phyloP scores from a whole-genome alignment of 2,797 vertebrate species.

The Mycteria americana region DNA sequence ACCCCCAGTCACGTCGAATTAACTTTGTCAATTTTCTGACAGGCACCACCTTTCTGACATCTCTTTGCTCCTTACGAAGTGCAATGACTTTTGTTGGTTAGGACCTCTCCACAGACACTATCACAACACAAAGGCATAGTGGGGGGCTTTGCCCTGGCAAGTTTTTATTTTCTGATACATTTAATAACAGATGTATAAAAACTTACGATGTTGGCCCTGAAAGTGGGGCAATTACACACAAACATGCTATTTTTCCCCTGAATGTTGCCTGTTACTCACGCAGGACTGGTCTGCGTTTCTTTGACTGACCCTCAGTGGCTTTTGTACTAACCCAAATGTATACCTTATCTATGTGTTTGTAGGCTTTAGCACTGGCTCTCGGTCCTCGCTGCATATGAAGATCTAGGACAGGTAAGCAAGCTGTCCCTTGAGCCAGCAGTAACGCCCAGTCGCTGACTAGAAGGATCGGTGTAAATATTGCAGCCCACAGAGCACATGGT shows the following conservation, averaged over 20 bases:
- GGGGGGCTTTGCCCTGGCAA: neutral
- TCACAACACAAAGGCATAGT: neutral
- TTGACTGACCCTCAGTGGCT: neutral
- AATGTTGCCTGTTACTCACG: neutral
- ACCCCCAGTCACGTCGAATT: rapidly evolving
- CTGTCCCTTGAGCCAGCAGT: neutral
- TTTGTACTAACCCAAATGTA: neutral
- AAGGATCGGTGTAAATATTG: neutral
- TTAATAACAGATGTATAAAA: neutral
- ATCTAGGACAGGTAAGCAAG: neutral
- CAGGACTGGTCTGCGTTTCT: neutral
- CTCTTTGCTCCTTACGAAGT: neutral
- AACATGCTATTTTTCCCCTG: rapidly evolving
- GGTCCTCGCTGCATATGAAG: neutral
- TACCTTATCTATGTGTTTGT: no score
- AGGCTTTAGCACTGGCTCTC: neutral
- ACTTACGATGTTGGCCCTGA: neutral
- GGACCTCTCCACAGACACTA: neutral
- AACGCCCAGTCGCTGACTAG: rapidly evolving
- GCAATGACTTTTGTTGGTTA: neutral
- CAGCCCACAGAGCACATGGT: neutral
- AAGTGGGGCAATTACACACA: neutral
- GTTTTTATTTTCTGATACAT: neutral
- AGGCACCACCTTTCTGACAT: neutral
- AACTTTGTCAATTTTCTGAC: neutral